Conservation (phyloP, 2,797 vertebrate species). For the Cetoscarus ocellatus region DNA sequence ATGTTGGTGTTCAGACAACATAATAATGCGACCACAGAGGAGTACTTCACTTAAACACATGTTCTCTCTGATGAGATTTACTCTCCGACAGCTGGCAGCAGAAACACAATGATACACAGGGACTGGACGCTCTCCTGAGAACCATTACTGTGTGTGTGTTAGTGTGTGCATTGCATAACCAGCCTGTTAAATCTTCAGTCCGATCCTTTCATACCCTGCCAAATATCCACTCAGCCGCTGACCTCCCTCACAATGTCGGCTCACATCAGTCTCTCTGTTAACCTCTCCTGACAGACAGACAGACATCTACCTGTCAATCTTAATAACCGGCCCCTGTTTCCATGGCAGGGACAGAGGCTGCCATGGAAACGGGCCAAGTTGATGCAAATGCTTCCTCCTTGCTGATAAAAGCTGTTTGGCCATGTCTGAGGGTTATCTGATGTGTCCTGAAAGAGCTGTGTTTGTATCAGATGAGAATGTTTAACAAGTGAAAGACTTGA, state of each 20-base stretch:
- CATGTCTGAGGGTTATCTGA: not conserved
- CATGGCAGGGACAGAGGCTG: conserved; percentile 50
- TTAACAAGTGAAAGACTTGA: conserved; percentile 31
- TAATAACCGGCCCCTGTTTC: conserved; percentile 52
- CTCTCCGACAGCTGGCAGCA: conserved; percentile 11
- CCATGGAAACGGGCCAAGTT: conserved; percentile 58
- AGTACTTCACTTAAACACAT: conserved; percentile 5
- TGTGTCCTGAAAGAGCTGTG: conserved; percentile 2
- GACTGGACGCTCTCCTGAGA: conserved; percentile 2
- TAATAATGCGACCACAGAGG: not conserved
- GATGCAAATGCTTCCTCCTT: conserved; percentile 43
- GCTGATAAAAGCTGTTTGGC: conserved; percentile 30
- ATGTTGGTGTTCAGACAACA: not conserved
- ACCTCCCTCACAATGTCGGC: conserved; percentile 45
- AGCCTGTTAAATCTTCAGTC: conserved; percentile 17
- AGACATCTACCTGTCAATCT: conserved; percentile 58
- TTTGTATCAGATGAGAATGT: conserved; percentile 24
- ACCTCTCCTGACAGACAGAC: conserved; percentile 55
- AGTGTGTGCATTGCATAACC: conserved; percentile 28
- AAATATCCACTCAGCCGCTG: conserved; percentile 7
- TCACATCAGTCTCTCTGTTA: conserved; percentile 53
- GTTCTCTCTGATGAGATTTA: not conserved
- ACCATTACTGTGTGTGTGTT: not conserved
- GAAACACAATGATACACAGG: not conserved
- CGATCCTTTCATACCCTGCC: not conserved